Evolutionary conservation across 1,140 invertebrate species (phyloP).

Genomic region (Agraylea sexmaculata): DNA sequence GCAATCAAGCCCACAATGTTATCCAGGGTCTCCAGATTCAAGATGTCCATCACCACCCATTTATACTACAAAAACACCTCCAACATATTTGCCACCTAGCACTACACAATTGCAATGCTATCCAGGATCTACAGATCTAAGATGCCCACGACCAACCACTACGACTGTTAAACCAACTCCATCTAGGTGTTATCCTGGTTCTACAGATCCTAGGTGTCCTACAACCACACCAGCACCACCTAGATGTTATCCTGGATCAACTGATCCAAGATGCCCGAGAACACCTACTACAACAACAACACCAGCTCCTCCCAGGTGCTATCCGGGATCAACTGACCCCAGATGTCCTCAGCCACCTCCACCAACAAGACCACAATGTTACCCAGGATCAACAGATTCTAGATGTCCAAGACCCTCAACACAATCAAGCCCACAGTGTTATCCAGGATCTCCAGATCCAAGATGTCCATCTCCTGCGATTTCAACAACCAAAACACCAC

Average conservation of each 20-base stretch:
- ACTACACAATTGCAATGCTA: conserved; percentile 16
- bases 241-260: conserved; percentile 22
- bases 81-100: conserved; percentile 19
- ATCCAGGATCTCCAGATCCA: conserved; percentile 24
- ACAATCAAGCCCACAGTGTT: conserved; percentile 22
- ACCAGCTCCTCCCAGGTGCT: conserved; percentile 21
- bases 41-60: conserved; percentile 22
- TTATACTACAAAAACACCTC: conserved; percentile 14
- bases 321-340: conserved; percentile 28
- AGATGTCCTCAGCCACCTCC: conserved; percentile 23
- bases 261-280: conserved; percentile 29
- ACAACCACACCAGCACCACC: conserved; percentile 14
- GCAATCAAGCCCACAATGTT: conserved; percentile 21
- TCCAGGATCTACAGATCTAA: conserved; percentile 26
- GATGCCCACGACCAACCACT: conserved; percentile 20
- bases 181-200: conserved; percentile 28
- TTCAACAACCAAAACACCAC: conserved; percentile 17
- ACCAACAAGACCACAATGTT: conserved; percentile 23
- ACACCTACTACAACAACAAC: conserved; percentile 19
- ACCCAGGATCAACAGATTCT: conserved; percentile 29
- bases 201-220: conserved; percentile 25
- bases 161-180: conserved; percentile 17
- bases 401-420: conserved; percentile 24
- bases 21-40: conserved; percentile 28
- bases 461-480: conserved; percentile 22